Evolutionary conservation across 1,140 invertebrate genomes (phyloP).

Genomic region (Anastrepha obliqua): DNA sequence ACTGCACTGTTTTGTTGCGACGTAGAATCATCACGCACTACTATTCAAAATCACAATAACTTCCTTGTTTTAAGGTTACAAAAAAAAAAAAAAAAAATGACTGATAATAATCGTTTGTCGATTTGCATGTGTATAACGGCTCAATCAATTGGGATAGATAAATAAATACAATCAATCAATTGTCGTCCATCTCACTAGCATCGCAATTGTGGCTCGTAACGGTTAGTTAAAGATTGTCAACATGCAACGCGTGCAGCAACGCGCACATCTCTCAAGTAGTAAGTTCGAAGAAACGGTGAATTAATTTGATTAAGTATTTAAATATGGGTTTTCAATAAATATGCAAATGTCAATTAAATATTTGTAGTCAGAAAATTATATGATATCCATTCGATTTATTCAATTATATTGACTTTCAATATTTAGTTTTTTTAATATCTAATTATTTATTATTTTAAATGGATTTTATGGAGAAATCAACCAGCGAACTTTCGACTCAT

Average conservation of each 20-base stretch:
- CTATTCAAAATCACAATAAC: neutral
- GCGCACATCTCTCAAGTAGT: neutral
- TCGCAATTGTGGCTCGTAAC: neutral
- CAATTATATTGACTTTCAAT: neutral
- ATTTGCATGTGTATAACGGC: neutral
- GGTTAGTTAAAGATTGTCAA: neutral
- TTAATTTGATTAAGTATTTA: too few relatives aligned
- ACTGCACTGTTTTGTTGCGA: neutral
- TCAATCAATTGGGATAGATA: neutral
- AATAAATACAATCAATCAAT: constrained; percentile 21
- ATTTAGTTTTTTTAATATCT: neutral
- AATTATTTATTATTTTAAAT: neutral
- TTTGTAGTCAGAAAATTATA: neutral
- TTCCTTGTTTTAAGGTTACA: neutral
- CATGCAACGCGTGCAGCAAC: neutral
- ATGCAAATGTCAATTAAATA: neutral
- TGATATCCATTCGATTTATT: neutral
- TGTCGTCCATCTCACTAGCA: neutral
- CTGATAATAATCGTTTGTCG: neutral
- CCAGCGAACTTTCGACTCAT: neutral
- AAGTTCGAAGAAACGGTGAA: neutral
- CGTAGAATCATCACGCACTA: constrained; percentile 18
- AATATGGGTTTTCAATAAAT: neutral
- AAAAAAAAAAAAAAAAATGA: neutral
- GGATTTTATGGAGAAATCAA: neutral